Evolutionary conservation across 2,888 invertebrate species (phyloP), one percentile per base, ranked within the genome.

Genomic region (Cremastobaeus sp.): DNA sequence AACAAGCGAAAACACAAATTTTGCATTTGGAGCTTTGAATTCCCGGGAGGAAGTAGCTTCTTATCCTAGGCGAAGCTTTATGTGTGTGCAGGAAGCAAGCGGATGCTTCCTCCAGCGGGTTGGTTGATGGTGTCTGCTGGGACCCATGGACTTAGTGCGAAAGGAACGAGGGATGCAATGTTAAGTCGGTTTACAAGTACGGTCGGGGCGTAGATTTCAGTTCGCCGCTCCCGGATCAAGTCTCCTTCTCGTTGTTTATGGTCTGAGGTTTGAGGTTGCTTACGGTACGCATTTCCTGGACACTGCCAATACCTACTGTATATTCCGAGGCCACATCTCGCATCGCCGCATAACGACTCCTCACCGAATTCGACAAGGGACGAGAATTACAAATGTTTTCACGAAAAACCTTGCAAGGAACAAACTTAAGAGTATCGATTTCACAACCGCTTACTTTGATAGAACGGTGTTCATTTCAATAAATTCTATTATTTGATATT

Each of bases 131-230:
- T 30, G 66, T 52, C 71, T 66, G 57, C 32, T 62, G 70, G 71
- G 71, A 76, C 71, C 39, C 65, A 55, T 55, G 65, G 71, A 62
- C 71, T 74, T 64, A 68, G 45, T 59, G 47, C 47, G 52, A 6
- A 28, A 57, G 72, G 35, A 65, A 80, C 77, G 81, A 79, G 79
- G 80, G 81, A 81, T 82, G 82, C 77, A 80, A 84, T 83, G 83
- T 84, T 84, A 82, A 84, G 82, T 52, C 62, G 60, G 69, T 68
- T 72, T 72, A 57, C 55, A 60, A 62, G 60, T 60, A 60, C 72
- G 39, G 21, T 65, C 48, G 25, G 64, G 72, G 28, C 47, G 34
- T 35, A 59, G 32, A 47, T 55, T 52, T 45, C 47, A 48, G 17
- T 32, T 6, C 32, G 52, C 52, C 35, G 34, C 18, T 25, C 65